Evolutionary conservation across 1,140 invertebrate genomes (phyloP).

Genomic region (Oncopeltus fasciatus): DNA sequence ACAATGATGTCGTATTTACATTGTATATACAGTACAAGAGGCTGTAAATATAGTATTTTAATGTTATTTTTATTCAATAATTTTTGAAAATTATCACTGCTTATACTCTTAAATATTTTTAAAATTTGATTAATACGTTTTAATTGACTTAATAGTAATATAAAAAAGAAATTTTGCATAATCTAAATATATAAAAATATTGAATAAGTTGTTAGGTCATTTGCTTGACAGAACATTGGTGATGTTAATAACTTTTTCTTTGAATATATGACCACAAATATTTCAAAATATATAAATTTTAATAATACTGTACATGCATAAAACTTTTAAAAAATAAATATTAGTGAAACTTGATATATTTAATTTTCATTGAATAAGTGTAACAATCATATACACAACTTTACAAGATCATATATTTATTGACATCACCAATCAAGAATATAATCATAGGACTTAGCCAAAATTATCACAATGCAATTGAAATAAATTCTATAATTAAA

Average conservation of each 20-base stretch:
- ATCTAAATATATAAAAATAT: constrained; percentile 20
- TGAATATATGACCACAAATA: background rate
- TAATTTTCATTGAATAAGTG: background rate
- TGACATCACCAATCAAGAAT: constrained; percentile 1
- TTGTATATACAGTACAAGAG: constrained; percentile 24
- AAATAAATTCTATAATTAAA: background rate
- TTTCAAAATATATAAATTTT: background rate
- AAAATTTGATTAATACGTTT: constrained; percentile 13
- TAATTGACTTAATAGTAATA: constrained; percentile 20
- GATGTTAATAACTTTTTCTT: background rate
- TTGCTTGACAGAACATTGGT: constrained; percentile 5
- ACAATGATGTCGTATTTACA: constrained; percentile 27
- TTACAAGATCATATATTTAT: background rate
- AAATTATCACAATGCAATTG: constrained; percentile 5
- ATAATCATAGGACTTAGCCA: background rate
- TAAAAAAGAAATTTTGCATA: constrained; percentile 13
- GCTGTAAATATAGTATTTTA: constrained; percentile 21
- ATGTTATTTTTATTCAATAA: constrained; percentile 10
- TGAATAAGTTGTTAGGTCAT: constrained; percentile 9
- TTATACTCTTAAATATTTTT: constrained; percentile 13
- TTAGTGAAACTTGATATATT: background rate
- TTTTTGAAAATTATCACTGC: constrained; percentile 17
- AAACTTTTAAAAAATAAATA: background rate
- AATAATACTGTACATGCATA: too few relatives aligned
- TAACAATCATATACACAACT: background rate